Evolutionary conservation across 1,140 invertebrate genomes (phyloP).

Genomic region (Caenorhabditis remanei): DNA sequence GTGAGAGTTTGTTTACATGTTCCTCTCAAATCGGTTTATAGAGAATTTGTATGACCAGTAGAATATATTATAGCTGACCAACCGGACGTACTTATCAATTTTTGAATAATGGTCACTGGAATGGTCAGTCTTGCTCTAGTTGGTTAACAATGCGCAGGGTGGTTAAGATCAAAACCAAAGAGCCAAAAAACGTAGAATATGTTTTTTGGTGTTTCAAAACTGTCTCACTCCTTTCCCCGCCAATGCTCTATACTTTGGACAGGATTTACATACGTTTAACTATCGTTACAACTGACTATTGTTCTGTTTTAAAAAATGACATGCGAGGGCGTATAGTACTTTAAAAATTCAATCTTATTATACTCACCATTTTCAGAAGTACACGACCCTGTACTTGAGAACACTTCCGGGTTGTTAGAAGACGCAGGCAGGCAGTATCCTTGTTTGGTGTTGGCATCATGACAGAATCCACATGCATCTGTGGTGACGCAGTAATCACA

Average conservation of each 20-base stretch:
- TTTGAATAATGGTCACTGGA: no score
- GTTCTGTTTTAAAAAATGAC: not conserved
- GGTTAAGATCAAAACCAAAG: not conserved
- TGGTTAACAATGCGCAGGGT: no score
- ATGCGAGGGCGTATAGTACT: not conserved
- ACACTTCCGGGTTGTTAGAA: slow-evolving; percentile 9
- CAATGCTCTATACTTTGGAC: not conserved
- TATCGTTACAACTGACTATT: not conserved
- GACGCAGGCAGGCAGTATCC: slow-evolving; percentile 39
- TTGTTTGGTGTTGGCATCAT: slow-evolving; percentile 33
- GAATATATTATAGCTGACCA: no score
- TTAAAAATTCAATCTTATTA: not conserved
- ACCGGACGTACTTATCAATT: no score
- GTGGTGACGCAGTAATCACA: slow-evolving; percentile 72
- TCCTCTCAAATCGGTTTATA: no score
- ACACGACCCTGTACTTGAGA: slow-evolving; percentile 53
- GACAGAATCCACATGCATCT: slow-evolving; percentile 71
- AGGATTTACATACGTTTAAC: not conserved
- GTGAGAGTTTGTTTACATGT: no score
- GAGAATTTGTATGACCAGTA: no score
- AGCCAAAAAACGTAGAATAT: not conserved
- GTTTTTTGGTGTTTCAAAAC: no score
- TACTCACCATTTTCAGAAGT: not conserved
- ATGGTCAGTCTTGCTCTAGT: no score
- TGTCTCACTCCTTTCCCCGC: not conserved